Conservation (phyloP, 2,888 invertebrate species). For the Troilus luridus region DNA sequence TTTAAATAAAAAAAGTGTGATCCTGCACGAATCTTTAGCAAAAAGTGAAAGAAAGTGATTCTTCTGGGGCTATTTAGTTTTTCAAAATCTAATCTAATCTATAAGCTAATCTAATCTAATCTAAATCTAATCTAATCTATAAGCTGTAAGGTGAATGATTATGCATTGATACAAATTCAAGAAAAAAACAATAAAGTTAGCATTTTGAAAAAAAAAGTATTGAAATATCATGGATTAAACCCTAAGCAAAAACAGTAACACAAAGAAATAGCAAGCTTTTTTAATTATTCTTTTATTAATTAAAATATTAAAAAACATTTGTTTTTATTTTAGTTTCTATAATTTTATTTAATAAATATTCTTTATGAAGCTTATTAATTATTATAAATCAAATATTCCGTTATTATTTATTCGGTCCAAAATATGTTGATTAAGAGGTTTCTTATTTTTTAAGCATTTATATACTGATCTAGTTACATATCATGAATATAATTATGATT, state of each 20-base stretch:
- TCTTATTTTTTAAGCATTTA: not conserved
- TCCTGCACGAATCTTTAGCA: too few species aligned
- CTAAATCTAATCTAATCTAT: too few species aligned
- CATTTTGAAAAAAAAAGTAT: not conserved
- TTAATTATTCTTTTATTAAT: not conserved
- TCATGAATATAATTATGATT: constrained; percentile 16
- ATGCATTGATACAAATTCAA: too few species aligned
- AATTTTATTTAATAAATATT: too few species aligned
- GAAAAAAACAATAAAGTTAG: not conserved
- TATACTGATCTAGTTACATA: not conserved
- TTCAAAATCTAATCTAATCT: too few species aligned
- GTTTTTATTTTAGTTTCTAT: not conserved
- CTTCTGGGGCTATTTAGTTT: too few species aligned
- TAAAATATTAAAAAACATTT: not conserved
- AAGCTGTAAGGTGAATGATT: too few species aligned
- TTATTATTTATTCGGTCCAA: not conserved
- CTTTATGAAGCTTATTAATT: too few species aligned
- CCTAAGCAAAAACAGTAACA: not conserved
- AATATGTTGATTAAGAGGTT: not conserved
- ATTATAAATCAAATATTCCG: too few species aligned
- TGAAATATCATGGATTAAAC: not conserved
- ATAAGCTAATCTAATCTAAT: too few species aligned
- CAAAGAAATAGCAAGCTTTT: not conserved
- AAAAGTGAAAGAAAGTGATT: too few species aligned
- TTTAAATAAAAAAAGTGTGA: too few species aligned